These are phyloP conservation scores for Brachionus angularis DNA, from an alignment of 1,140 invertebrate species.

Conservation along the genomic window DNA sequence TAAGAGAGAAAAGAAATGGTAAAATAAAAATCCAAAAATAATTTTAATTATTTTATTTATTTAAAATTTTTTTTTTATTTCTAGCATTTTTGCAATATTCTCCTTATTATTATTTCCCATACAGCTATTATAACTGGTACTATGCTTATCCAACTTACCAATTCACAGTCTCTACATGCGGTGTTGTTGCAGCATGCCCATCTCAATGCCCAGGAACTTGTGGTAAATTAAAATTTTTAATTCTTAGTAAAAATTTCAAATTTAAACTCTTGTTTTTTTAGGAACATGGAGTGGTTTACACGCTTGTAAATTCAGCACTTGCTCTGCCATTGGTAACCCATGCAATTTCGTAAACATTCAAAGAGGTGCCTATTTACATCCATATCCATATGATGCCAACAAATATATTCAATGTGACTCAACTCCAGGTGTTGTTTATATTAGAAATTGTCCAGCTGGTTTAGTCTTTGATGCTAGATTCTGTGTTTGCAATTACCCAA, in stretches of 20 bases:
- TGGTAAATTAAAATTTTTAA: too few species aligned
- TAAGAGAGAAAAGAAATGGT: too few species aligned
- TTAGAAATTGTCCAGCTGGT: constrained; percentile 26
- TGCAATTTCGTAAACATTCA: not conserved
- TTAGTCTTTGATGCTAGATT: constrained; percentile 38
- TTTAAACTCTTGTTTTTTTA: too few species aligned
- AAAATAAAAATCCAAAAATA: too few species aligned
- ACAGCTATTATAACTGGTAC: constrained; percentile 34
- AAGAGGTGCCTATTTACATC: constrained; percentile 7
- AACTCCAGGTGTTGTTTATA: constrained; percentile 26
- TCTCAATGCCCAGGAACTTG: constrained; percentile 32
- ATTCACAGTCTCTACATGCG: not conserved
- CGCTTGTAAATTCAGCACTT: constrained; percentile 18
- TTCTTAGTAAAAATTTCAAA: too few species aligned
- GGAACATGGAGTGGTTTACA: constrained; percentile 40
- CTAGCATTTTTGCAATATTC: too few species aligned
- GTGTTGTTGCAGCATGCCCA: constrained; percentile 12
- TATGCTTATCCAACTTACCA: constrained; percentile 32
- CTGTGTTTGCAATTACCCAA: constrained; percentile 18
- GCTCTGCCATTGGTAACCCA: constrained; percentile 5
- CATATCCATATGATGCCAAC: constrained; percentile 16
- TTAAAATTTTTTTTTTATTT: too few species aligned
- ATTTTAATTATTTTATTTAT: too few species aligned
- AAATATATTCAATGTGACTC: constrained; percentile 44
- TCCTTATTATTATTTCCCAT: constrained; percentile 20